phyloP scores from a whole-genome alignment of 1,140 invertebrate species.

The Drosophila mojavensis region DNA sequence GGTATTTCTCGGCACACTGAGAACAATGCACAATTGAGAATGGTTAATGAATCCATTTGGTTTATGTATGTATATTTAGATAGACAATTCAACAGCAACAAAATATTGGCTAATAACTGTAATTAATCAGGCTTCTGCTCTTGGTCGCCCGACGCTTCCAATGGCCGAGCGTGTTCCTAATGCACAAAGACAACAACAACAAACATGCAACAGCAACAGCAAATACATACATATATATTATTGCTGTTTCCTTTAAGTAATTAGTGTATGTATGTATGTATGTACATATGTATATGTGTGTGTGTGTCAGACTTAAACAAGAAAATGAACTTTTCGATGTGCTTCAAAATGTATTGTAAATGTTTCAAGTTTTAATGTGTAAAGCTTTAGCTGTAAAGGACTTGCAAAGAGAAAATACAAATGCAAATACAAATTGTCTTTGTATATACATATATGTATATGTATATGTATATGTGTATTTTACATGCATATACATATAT shows the following conservation, averaged over 20 bases:
- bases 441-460: not conserved
- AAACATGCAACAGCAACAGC: not conserved
- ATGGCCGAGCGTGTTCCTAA: conserved; percentile 16
- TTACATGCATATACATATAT: not conserved
- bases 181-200: conserved; percentile 6
- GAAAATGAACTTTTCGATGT: conserved; percentile 3
- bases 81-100: conserved; percentile 13
- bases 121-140: conserved; percentile 1
- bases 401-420: not conserved
- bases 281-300: not conserved
- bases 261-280: not conserved
- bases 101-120: conserved; percentile 13
- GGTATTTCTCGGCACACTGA: conserved; percentile 6
- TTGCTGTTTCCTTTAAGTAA: not conserved
- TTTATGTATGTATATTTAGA: conserved; percentile 5
- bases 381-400: not conserved
- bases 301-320: not conserved
- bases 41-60: not conserved
- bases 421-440: not conserved
- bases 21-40: conserved; percentile 6
- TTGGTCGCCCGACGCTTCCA: not conserved
- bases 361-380: conserved; percentile 6
- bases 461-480: not conserved
- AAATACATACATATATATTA: no score
- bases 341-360: conserved; percentile 17